These are phyloP conservation scores for Asteroscopus sphinx DNA, from an alignment of 2,888 invertebrate genomes.

Conservation along the genomic window DNA sequence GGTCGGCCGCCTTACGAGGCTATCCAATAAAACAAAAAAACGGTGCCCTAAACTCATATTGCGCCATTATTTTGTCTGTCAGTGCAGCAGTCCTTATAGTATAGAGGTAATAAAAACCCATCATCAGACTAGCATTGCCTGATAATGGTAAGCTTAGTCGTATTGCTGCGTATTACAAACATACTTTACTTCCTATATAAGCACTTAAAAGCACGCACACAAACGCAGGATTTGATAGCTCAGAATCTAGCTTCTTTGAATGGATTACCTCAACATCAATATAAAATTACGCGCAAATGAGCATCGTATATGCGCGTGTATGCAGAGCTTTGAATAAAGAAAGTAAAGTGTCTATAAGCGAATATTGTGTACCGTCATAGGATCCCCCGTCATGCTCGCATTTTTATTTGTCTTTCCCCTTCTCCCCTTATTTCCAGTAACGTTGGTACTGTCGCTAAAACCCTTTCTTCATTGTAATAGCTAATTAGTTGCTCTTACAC, in stretches of 20 bases:
- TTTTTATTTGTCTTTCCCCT: slow-evolving; percentile 56
- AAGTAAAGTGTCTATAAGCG: neutral
- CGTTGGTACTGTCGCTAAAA: slow-evolving; percentile 10
- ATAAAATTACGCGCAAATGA: neutral
- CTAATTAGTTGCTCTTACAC: slow-evolving; percentile 30
- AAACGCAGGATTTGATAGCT: neutral
- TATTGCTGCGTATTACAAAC: neutral
- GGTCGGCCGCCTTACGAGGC: no score
- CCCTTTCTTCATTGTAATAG: slow-evolving; percentile 15
- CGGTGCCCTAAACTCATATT: no score
- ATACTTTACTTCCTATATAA: neutral
- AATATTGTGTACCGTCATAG: neutral
- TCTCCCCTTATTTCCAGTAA: slow-evolving; percentile 17
- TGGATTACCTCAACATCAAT: no score
- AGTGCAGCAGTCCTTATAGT: neutral
- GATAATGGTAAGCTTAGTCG: neutral
- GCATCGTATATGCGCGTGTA: neutral
- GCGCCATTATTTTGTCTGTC: neutral
- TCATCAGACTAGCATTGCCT: slow-evolving; percentile 23
- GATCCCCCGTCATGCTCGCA: slow-evolving; percentile 11
- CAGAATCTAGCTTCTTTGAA: neutral
- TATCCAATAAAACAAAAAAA: no score
- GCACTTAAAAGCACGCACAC: neutral
- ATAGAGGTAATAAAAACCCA: slow-evolving; percentile 36
- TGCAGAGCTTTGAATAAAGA: neutral